These are phyloP conservation scores for Lepidocolaptes lacrymiger DNA, from an alignment of 2,797 vertebrate species.

Conservation along the genomic window DNA sequence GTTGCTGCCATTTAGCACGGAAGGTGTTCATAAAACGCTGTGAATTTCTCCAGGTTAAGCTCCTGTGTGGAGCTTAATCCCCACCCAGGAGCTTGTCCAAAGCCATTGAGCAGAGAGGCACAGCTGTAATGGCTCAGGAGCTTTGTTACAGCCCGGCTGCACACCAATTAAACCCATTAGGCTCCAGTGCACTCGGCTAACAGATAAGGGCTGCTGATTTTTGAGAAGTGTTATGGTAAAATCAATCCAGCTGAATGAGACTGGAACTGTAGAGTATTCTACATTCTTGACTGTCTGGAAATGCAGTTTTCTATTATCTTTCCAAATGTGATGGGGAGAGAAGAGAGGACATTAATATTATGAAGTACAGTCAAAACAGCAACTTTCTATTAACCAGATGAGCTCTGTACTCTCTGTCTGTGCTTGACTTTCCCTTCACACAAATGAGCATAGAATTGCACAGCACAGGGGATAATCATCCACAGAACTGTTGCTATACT, in stretches of 20 bases:
- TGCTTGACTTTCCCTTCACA: background rate
- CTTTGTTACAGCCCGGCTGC: slow-evolving; percentile 34
- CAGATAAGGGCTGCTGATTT: slow-evolving; percentile 14
- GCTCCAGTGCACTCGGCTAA: background rate
- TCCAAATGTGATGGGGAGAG: background rate
- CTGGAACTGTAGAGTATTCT: background rate
- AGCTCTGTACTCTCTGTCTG: background rate
- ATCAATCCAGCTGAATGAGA: slow-evolving; percentile 29
- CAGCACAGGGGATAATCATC: background rate
- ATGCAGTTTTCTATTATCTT: slow-evolving; percentile 4
- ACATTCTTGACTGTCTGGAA: background rate
- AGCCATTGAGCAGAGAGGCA: background rate
- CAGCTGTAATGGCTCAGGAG: slow-evolving; percentile 32
- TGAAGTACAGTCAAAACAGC: background rate
- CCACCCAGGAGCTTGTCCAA: background rate
- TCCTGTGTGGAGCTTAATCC: background rate
- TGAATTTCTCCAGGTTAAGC: slow-evolving; percentile 8
- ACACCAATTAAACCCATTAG: slow-evolving; percentile 47
- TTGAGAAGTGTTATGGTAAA: background rate
- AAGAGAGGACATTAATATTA: background rate
- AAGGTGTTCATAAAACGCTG: background rate
- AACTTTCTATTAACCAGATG: background rate
- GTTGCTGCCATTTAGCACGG: background rate
- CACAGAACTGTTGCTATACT: background rate
- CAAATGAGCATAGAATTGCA: background rate